Conservation (phyloP, 1,140 invertebrate genomes). For the Chrysomallon squamiferum region DNA sequence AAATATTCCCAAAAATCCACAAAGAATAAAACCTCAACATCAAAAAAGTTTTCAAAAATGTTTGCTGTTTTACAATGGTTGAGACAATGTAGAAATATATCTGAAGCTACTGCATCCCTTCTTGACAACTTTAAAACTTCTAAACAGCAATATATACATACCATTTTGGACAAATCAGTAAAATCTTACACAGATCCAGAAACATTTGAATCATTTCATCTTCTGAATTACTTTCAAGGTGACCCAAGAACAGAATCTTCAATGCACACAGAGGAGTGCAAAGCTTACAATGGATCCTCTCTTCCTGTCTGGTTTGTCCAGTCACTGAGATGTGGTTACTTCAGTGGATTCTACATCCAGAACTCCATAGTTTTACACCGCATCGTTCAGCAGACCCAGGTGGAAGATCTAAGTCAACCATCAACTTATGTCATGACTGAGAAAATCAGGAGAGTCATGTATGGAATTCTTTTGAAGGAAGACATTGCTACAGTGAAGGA, state of each 20-base stretch:
- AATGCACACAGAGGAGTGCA: neutral
- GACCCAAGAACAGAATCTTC: neutral
- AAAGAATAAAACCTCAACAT: slow-evolving; percentile 47
- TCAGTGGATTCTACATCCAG: slow-evolving; percentile 70
- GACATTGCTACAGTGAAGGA: neutral
- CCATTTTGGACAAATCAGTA: slow-evolving; percentile 39
- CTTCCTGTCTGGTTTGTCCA: slow-evolving; percentile 73
- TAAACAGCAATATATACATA: slow-evolving; percentile 29
- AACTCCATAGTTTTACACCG: slow-evolving; percentile 72
- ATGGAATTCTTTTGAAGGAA: slow-evolving; percentile 69
- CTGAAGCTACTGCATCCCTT: slow-evolving; percentile 72
- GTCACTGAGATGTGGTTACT: slow-evolving; percentile 68
- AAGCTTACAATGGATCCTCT: slow-evolving; percentile 31
- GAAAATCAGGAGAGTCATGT: slow-evolving; percentile 73
- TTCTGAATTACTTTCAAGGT: slow-evolving; percentile 22
- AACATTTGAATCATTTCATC: slow-evolving; percentile 20
- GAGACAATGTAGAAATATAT: slow-evolving; percentile 69
- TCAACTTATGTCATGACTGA: slow-evolving; percentile 71
- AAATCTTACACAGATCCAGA: slow-evolving; percentile 33
- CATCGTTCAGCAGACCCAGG: slow-evolving; percentile 75
- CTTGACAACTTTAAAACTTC: slow-evolving; percentile 38
- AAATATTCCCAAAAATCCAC: slow-evolving; percentile 55
- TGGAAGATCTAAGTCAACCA: slow-evolving; percentile 72
- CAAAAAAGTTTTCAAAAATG: slow-evolving; percentile 70
- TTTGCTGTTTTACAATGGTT: slow-evolving; percentile 77